A percentile compares a stretch with the other conserved stretches of the same genome.
Conservation (phyloP, 2,888 invertebrate species). For the Acanthosepion lycidas region DNA sequence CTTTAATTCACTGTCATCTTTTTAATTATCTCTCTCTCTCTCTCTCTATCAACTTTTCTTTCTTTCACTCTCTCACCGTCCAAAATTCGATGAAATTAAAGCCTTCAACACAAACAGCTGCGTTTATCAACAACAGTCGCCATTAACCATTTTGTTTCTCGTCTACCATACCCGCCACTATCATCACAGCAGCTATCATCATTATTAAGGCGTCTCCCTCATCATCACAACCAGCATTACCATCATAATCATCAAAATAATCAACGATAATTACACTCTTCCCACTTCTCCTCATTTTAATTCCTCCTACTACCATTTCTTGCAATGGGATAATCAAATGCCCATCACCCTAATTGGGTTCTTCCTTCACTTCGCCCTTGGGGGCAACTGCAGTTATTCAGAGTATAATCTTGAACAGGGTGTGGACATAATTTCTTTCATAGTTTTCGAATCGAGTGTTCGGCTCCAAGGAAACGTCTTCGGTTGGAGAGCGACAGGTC, state of each 20-base stretch:
- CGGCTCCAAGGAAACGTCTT: too few relatives aligned
- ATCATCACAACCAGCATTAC: too few relatives aligned
- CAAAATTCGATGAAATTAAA: too few relatives aligned
- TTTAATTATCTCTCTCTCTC: neutral
- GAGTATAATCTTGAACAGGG: neutral
- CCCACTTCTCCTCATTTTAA: neutral
- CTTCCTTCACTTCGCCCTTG: neutral
- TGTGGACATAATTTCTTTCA: conserved; percentile 1
- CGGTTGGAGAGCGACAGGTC: neutral
- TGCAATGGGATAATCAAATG: neutral
- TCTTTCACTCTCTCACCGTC: neutral
- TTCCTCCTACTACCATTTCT: neutral
- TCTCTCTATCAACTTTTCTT: neutral
- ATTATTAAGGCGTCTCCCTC: neutral
- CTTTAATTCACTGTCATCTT: neutral
- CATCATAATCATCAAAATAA: neutral
- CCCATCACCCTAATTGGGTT: neutral
- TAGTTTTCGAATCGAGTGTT: neutral
- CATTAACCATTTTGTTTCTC: neutral
- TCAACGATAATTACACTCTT: neutral
- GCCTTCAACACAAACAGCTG: too few relatives aligned
- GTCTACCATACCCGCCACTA: neutral
- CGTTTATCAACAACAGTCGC: too few relatives aligned
- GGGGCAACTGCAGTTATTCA: neutral
- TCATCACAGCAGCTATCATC: neutral